These are phyloP conservation scores for Nymphalis urticae DNA, from an alignment of 2,888 invertebrate species.

Conservation along the genomic window DNA sequence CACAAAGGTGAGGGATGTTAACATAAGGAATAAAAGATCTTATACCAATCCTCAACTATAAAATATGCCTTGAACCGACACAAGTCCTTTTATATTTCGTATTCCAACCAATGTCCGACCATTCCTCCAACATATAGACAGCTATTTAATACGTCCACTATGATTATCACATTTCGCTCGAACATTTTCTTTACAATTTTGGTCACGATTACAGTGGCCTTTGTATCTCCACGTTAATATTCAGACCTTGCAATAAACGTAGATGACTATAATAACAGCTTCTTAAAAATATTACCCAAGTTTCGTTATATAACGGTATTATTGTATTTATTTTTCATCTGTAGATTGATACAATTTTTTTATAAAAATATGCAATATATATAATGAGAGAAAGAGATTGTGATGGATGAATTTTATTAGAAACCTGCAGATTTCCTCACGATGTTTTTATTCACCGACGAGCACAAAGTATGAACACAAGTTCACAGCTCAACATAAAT, in stretches of 20 bases:
- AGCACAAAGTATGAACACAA: too few species aligned
- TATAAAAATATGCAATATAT: not conserved
- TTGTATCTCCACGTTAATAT: conserved; percentile 4
- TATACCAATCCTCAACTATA: not conserved
- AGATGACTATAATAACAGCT: not conserved
- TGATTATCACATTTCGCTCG: not conserved
- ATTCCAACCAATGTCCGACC: not conserved
- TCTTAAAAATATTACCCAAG: not conserved
- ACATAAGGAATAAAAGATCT: too few species aligned
- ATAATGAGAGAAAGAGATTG: too few species aligned
- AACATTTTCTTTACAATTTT: conserved; percentile 2
- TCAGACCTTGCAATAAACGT: conserved; percentile 2
- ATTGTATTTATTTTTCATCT: not conserved
- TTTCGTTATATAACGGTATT: not conserved
- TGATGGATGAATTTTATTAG: too few species aligned
- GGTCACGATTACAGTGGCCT: conserved; percentile 10
- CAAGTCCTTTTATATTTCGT: not conserved
- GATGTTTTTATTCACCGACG: too few species aligned
- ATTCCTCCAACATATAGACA: conserved; percentile 2
- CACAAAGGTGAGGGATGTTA: too few species aligned
- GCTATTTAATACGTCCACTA: conserved; percentile 7
- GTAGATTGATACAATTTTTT: not conserved
- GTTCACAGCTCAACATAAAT: too few species aligned
- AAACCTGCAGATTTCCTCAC: too few species aligned
- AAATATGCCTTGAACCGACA: not conserved